A percentile compares a stretch with the other conserved stretches of the same genome.
Evolutionary conservation across 2,888 invertebrate species (phyloP).

Genomic region (Thyatira batis): DNA sequence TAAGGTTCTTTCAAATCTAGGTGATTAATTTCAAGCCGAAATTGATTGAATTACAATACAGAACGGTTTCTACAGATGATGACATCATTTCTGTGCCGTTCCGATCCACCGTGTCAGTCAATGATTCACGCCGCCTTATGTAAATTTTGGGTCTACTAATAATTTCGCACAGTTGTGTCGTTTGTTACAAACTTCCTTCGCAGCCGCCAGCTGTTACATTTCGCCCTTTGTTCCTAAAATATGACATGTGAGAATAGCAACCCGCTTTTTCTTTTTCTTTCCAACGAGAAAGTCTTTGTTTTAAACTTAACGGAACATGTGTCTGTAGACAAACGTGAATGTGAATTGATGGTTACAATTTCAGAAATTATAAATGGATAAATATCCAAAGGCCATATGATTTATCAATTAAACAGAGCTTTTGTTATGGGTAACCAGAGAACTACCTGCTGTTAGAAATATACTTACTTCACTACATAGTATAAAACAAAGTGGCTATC

Average conservation of each 20-base stretch:
- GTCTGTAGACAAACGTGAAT: neutral
- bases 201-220: neutral
- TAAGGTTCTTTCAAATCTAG: no score
- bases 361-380: no score
- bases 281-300: neutral
- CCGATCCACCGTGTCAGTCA: neutral
- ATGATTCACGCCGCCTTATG: neutral
- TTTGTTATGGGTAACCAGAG: no score
- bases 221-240: neutral
- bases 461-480: no score
- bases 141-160: neutral
- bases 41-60: neutral
- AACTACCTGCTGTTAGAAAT: no score
- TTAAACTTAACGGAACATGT: neutral
- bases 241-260: neutral
- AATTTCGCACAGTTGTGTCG: neutral
- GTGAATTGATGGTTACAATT: no score
- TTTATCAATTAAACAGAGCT: no score
- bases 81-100: neutral
- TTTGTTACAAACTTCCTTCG: neutral
- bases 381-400: no score
- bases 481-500: no score
- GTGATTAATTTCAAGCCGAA: neutral
- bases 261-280: neutral
- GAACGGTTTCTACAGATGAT: neutral